These are phyloP conservation scores for Pantherophis vulpinus DNA, from an alignment of 2,797 vertebrate species.

Conservation along the genomic window DNA sequence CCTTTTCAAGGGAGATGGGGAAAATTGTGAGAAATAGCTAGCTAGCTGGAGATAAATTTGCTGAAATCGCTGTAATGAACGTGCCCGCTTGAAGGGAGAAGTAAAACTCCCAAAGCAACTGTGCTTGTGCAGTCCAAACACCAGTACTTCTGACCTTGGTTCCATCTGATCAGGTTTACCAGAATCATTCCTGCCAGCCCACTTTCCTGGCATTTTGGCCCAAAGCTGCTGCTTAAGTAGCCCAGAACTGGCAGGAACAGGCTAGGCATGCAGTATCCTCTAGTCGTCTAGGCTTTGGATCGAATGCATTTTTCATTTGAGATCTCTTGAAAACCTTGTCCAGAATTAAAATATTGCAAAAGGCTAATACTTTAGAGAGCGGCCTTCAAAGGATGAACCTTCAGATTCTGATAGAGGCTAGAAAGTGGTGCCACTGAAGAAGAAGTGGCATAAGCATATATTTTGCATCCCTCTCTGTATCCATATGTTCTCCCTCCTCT, in stretches of 20 bases:
- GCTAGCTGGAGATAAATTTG: not conserved
- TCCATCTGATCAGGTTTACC: not conserved
- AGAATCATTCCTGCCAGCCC: not conserved
- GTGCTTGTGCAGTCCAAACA: too few relatives aligned
- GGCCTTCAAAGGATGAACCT: not conserved
- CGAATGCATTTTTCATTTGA: not conserved
- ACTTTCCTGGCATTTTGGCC: not conserved
- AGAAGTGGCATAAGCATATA: not conserved
- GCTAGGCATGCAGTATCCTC: too few relatives aligned
- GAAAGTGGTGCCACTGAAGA: not conserved
- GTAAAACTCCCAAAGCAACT: not conserved
- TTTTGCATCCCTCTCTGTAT: not conserved
- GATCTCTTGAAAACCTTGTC: not conserved
- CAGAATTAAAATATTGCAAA: not conserved
- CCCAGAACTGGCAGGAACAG: not conserved
- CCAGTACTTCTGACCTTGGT: not conserved
- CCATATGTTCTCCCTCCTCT: not conserved
- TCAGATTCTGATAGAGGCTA: too few relatives aligned
- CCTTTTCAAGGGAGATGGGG: not conserved
- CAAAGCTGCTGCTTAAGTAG: not conserved
- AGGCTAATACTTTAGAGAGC: not conserved
- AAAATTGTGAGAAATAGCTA: not conserved
- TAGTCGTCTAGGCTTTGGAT: too few relatives aligned
- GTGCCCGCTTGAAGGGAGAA: not conserved
- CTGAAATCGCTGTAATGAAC: not conserved